Evolutionary conservation across 2,888 invertebrate genomes (phyloP).

Genomic region (Drosophila neotestacea): DNA sequence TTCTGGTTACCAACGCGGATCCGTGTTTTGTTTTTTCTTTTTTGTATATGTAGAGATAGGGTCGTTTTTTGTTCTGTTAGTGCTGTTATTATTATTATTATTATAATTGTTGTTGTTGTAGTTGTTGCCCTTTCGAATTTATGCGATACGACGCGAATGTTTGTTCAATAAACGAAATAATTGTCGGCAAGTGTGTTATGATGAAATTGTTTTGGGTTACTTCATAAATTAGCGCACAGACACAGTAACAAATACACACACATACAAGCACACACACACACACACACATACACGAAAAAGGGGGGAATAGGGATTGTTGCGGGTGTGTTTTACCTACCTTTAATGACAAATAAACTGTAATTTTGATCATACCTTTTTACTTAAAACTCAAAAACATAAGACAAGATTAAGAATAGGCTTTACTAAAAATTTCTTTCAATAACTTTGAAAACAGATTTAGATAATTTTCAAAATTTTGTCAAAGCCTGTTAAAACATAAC

Average conservation of each 20-base stretch:
- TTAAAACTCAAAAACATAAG: too few species aligned
- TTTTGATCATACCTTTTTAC: too few species aligned
- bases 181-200: conserved; percentile 80
- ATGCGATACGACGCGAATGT: conserved; percentile 78
- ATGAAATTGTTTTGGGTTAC: conserved; percentile 81
- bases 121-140: conserved; percentile 61
- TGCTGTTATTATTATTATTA: conserved; percentile 42
- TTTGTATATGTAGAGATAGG: conserved; percentile 30
- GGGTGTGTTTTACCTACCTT: background rate
- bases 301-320: background rate
- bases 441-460: too few species aligned
- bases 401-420: too few species aligned
- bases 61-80: conserved; percentile 49
- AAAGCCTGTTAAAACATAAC: too few species aligned
- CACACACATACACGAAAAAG: background rate
- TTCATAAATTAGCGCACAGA: conserved; percentile 77
- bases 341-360: too few species aligned
- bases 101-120: conserved; percentile 42
- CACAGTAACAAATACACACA: conserved; percentile 9
- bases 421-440: too few species aligned
- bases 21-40: conserved; percentile 37
- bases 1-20: conserved; percentile 69
- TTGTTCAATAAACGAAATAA: conserved; percentile 79
- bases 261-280: conserved; percentile 23
- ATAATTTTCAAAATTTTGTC: too few species aligned